Evolutionary conservation across 1,140 invertebrate species (phyloP).

Genomic region (Oreohelix idahoensis): DNA sequence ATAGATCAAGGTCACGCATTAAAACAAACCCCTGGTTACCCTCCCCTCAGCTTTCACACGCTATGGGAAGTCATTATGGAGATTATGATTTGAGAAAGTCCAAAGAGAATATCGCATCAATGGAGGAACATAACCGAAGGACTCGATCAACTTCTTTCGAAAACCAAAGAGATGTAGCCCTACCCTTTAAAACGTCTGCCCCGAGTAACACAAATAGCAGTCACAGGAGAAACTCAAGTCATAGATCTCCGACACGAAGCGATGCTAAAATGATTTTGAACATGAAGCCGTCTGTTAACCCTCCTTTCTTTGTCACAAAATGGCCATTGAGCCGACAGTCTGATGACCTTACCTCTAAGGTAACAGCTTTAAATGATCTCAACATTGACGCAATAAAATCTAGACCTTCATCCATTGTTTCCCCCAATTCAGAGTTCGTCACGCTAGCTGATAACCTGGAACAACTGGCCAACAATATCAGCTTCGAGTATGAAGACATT

Average conservation of each 20-base stretch:
- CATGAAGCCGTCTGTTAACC: neutral
- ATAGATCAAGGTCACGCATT: conserved; percentile 79
- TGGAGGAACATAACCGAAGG: neutral
- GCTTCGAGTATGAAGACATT: conserved; percentile 33
- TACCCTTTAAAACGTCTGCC: neutral
- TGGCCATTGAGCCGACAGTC: neutral
- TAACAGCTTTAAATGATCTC: conserved; percentile 24
- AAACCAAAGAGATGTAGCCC: neutral
- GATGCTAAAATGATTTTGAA: neutral
- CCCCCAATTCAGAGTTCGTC: conserved; percentile 24
- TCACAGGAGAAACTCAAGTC: neutral
- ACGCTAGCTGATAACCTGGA: conserved; percentile 24
- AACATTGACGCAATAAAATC: neutral
- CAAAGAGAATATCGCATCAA: neutral
- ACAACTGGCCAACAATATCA: conserved; percentile 37
- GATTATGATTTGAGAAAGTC: neutral
- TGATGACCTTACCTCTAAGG: neutral
- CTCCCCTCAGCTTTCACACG: conserved; percentile 45
- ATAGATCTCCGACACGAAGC: neutral
- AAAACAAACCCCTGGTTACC: conserved; percentile 86
- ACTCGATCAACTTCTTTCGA: conserved; percentile 21
- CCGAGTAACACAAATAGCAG: neutral
- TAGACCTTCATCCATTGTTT: neutral
- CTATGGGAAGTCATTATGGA: neutral
- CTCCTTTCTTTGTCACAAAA: neutral